These are phyloP conservation scores for Nephila pilipes DNA, from an alignment of 1,140 invertebrate species.

Conservation along the genomic window DNA sequence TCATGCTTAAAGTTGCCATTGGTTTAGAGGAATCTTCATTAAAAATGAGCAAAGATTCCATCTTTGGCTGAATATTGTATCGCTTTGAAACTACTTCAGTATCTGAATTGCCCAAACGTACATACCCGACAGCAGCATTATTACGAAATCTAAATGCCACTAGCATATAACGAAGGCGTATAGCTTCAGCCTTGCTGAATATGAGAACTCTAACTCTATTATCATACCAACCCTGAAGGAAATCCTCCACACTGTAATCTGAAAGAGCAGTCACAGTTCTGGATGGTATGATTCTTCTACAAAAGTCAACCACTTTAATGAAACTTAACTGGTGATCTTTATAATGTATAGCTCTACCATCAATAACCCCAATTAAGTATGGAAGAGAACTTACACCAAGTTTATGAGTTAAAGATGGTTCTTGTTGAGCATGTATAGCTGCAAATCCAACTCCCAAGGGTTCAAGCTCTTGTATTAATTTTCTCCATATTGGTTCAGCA, in stretches of 20 bases:
- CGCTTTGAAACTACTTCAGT: conserved; percentile 64
- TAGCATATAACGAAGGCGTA: conserved; percentile 92
- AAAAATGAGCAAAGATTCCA: conserved; percentile 93
- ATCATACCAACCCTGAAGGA: conserved; percentile 93
- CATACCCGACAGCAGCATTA: conserved; percentile 93
- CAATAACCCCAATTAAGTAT: conserved; percentile 89
- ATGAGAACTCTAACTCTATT: conserved; percentile 94
- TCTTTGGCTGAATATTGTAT: conserved; percentile 88
- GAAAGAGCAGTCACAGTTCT: conserved; percentile 88
- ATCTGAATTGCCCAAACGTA: conserved; percentile 79
- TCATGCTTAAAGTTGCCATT: conserved; percentile 91
- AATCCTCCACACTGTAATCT: conserved; percentile 88
- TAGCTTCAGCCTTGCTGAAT: conserved; percentile 89
- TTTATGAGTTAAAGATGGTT: conserved; percentile 87
- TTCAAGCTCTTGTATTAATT: conserved; percentile 89
- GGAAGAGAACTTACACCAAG: conserved; percentile 91
- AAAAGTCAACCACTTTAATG: conserved; percentile 91
- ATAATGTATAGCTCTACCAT: conserved; percentile 90
- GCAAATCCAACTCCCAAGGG: conserved; percentile 85
- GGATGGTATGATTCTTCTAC: conserved; percentile 91
- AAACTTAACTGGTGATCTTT: conserved; percentile 89
- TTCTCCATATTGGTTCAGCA: conserved; percentile 90
- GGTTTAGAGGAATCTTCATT: conserved; percentile 92
- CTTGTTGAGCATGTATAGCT: conserved; percentile 92
- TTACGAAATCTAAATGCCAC: conserved; percentile 92